Evolutionary conservation across 2,888 invertebrate genomes (phyloP).

Genomic region (Calliopum simillimum): DNA sequence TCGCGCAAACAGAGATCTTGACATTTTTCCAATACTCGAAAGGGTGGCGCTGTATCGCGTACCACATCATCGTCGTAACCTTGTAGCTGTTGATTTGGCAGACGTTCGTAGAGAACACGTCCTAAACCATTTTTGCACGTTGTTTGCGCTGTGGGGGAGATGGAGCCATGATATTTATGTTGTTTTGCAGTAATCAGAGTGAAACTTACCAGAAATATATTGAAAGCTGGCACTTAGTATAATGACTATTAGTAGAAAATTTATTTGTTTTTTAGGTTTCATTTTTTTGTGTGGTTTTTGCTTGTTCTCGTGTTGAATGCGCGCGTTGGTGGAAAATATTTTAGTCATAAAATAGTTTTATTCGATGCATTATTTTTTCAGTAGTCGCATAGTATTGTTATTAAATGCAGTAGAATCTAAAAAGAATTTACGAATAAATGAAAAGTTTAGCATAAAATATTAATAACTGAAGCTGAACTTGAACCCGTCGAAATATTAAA

Average conservation of each 20-base stretch:
- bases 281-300: slow-evolving; percentile 20
- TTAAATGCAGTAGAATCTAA: too few relatives aligned
- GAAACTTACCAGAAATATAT: slow-evolving; percentile 31
- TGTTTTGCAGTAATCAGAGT: background rate
- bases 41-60: slow-evolving; percentile 85
- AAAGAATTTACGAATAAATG: too few relatives aligned
- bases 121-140: slow-evolving; percentile 92
- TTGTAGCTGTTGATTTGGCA: slow-evolving; percentile 90
- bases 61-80: slow-evolving; percentile 91
- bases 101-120: slow-evolving; percentile 86
- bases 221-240: slow-evolving; percentile 30
- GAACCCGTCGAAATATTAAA: too few relatives aligned
- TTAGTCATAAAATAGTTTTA: too few relatives aligned
- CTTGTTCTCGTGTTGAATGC: background rate
- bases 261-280: slow-evolving; percentile 22
- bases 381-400: too few relatives aligned
- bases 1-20: slow-evolving; percentile 87
- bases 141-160: slow-evolving; percentile 73
- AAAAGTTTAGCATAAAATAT: too few relatives aligned
- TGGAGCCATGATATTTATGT: background rate
- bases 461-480: too few relatives aligned
- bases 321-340: too few relatives aligned
- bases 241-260: slow-evolving; percentile 20
- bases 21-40: slow-evolving; percentile 89
- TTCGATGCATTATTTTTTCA: too few relatives aligned